These are phyloP conservation scores for Epinotia bilunana DNA, from an alignment of 2,888 invertebrate species.

Conservation along the genomic window DNA sequence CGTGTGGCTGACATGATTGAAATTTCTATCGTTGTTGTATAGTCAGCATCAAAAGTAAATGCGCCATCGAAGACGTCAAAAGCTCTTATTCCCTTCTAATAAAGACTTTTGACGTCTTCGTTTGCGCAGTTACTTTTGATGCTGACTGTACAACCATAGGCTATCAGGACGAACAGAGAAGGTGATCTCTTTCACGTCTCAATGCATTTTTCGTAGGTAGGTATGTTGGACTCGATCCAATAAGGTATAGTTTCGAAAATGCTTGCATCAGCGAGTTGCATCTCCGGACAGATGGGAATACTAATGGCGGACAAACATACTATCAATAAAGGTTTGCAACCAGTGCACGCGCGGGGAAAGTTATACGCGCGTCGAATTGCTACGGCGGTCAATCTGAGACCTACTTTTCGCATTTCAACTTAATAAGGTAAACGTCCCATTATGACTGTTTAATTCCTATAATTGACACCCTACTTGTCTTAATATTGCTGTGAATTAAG, in stretches of 20 bases:
- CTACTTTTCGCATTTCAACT: neutral
- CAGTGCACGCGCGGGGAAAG: constrained; percentile 25
- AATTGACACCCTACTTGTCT: no score
- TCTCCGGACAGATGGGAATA: constrained; percentile 31
- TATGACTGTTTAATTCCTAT: no score
- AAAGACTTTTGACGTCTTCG: no score
- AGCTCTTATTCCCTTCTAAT: no score
- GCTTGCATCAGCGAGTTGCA: constrained; percentile 32
- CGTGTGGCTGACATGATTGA: no score
- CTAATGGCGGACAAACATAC: constrained; percentile 25
- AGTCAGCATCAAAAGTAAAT: no score
- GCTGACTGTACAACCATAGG: no score
- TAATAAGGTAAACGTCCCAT: no score
- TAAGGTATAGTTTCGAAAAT: constrained; percentile 32
- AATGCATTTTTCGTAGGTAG: constrained; percentile 11
- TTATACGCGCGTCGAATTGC: constrained; percentile 22
- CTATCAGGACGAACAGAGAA: neutral
- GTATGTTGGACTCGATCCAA: constrained; percentile 19
- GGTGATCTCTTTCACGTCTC: neutral
- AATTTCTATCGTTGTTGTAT: no score
- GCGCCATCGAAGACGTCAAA: no score
- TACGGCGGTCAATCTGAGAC: constrained; percentile 1
- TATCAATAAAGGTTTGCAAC: constrained; percentile 23
- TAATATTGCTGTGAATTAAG: no score
- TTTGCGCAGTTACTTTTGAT: no score